A percentile compares a stretch with the other conserved stretches of the same genome.
These are phyloP conservation scores for Urosaurus nigricauda DNA, from an alignment of 2,797 vertebrate genomes.

Conservation along the genomic window DNA sequence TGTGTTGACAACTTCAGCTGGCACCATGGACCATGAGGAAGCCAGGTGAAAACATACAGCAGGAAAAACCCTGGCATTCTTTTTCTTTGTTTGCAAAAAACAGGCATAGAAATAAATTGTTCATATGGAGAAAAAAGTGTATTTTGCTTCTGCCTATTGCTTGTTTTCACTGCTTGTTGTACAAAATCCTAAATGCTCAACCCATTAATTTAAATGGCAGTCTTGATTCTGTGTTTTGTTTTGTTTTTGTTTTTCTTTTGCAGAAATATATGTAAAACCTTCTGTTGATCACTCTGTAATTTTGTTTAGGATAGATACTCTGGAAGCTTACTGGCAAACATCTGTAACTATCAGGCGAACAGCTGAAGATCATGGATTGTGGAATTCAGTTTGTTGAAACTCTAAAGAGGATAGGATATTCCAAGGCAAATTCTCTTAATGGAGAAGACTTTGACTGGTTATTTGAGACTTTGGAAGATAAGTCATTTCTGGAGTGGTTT, in stretches of 20 bases:
- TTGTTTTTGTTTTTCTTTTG: background rate
- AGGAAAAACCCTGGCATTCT: too few relatives aligned
- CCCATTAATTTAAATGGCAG: background rate
- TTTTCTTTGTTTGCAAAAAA: too few relatives aligned
- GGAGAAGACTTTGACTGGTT: constrained; percentile 96
- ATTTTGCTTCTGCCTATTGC: background rate
- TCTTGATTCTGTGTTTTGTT: background rate
- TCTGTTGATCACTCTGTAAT: constrained; percentile 54
- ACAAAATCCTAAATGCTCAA: background rate
- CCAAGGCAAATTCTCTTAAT: constrained; percentile 82
- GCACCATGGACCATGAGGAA: too few relatives aligned
- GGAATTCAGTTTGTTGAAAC: constrained; percentile 91
- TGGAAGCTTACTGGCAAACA: constrained; percentile 39
- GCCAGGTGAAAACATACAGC: too few relatives aligned
- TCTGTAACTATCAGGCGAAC: background rate
- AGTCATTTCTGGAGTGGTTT: constrained; percentile 88
- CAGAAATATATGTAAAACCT: constrained; percentile 35
- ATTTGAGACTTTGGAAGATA: constrained; percentile 87
- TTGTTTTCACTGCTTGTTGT: background rate
- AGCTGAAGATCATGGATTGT: constrained; percentile 82
- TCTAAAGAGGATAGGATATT: constrained; percentile 87
- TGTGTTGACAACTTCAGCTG: too few relatives aligned
- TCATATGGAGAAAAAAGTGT: too few relatives aligned
- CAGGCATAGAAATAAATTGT: too few relatives aligned
- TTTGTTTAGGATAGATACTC: constrained; percentile 53